phyloP scores from a whole-genome alignment of 2,113 vertebrate genomes.

The Carettochelys insculpta region DNA sequence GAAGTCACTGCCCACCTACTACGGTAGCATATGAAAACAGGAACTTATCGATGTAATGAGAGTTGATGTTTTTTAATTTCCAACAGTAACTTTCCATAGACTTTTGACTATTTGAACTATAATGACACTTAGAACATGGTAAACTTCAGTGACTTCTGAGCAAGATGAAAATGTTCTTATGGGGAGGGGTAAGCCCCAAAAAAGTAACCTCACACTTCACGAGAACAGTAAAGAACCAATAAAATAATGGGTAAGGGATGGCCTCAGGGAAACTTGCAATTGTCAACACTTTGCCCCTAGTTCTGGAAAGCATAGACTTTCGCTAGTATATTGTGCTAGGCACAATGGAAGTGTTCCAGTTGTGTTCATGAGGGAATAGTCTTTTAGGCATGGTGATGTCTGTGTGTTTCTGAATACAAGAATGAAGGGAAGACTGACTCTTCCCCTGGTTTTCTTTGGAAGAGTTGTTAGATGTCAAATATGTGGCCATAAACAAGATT shows the following conservation, averaged over 20 bases:
- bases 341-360: neutral
- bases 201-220: neutral
- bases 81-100: neutral
- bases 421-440: neutral
- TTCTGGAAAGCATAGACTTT: neutral
- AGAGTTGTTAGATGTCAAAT: neutral
- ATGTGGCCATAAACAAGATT: neutral
- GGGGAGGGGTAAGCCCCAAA: neutral
- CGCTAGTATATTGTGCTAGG: neutral
- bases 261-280: neutral
- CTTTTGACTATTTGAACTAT: neutral
- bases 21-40: neutral
- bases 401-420: neutral
- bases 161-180: neutral
- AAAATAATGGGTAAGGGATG: neutral
- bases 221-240: neutral
- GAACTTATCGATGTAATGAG: neutral
- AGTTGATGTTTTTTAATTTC: constrained; percentile 24
- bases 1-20: neutral
- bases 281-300: neutral
- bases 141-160: neutral
- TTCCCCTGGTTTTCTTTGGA: neutral
- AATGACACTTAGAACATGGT: neutral
- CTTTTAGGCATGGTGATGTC: neutral
- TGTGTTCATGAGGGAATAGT: neutral